phyloP scores from a whole-genome alignment of 2,113 vertebrate genomes.

The Syngnathus typhle region DNA sequence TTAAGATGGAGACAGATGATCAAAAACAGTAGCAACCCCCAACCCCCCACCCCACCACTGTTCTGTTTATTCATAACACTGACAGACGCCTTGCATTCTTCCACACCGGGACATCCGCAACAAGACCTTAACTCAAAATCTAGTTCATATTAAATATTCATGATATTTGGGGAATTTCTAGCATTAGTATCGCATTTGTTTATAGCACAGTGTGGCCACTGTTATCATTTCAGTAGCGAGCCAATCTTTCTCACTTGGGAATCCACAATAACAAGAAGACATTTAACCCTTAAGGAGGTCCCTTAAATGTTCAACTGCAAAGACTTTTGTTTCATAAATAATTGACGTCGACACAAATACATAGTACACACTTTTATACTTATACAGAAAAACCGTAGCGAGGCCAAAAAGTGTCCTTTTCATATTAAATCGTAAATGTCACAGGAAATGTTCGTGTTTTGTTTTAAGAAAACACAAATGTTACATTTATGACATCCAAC shows the following conservation, averaged over 20 bases:
- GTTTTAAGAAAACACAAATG: not conserved
- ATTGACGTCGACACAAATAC: not conserved
- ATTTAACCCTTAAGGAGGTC: not conserved
- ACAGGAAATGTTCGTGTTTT: not conserved
- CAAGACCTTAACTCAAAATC: not conserved
- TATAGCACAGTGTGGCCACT: not conserved
- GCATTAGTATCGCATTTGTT: not conserved
- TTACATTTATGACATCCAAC: not conserved
- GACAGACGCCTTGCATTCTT: constrained; percentile 42
- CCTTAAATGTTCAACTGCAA: too few relatives aligned
- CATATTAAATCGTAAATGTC: not conserved
- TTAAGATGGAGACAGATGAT: constrained; percentile 61
- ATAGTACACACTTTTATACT: not conserved
- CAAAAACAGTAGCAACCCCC: constrained; percentile 58
- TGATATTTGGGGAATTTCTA: not conserved
- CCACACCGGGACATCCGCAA: constrained; percentile 23
- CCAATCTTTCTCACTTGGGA: not conserved
- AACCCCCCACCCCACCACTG: not conserved
- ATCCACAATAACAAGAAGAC: not conserved
- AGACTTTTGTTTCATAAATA: not conserved
- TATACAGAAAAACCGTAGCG: not conserved
- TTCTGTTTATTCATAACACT: constrained; percentile 48
- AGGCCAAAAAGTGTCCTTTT: not conserved
- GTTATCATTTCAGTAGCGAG: not conserved
- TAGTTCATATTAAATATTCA: not conserved